Base-by-base conservation (phyloP, 1,140 invertebrate genomes). In the Trialeurodes vaporariorum region DNA sequence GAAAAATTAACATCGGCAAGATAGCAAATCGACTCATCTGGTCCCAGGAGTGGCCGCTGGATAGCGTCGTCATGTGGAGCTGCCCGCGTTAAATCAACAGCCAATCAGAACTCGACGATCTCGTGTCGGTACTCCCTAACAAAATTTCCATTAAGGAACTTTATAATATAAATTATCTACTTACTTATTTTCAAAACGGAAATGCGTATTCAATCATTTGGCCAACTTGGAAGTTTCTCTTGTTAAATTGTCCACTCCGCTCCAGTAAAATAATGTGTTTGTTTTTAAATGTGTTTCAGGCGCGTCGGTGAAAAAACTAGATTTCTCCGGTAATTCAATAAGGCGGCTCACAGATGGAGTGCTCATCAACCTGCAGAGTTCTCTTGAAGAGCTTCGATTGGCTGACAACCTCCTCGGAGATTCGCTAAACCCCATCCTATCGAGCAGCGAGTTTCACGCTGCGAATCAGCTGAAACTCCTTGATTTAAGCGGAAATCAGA, bases 361-460 rank as follows among this genome's bases (percentile, higher is more conserved):
- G 2, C 81, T 95, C 27, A 81, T 83, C 40, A 86, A 85, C 0
- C 77, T 92, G 1, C 80, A 83, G 60, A 80, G 75, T 25, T 84
- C 86, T 1, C 76, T 95, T 1, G 84, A 85, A 22, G 87, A 90
- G 71, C 75, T 96, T 49, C 81, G 84, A 26, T 77, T 95, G 22
- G 83, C 85, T 12, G 83, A 92, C 73, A 96, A 96, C 77, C 79
- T 92, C 23, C 79, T 96, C 1, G 93, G 93, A 0, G 92, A 94
- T 73, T 91, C 88, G 72, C 79, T 94, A 0, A 94, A 94, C 78
- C 92, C 92, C 0, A 92, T 94, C 68, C 94, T 94, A 75, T 90
- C 90, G 1, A 90, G 86, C 13, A 86, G 85, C 24, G 92, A 94
- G 75, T 86, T 94, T 67, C 89, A 90, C 68, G 85, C 86, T n/a